A percentile compares a stretch with the other conserved stretches of the same genome.
Conservation (phyloP, 2,888 invertebrate genomes). For the Arge pagana region DNA sequence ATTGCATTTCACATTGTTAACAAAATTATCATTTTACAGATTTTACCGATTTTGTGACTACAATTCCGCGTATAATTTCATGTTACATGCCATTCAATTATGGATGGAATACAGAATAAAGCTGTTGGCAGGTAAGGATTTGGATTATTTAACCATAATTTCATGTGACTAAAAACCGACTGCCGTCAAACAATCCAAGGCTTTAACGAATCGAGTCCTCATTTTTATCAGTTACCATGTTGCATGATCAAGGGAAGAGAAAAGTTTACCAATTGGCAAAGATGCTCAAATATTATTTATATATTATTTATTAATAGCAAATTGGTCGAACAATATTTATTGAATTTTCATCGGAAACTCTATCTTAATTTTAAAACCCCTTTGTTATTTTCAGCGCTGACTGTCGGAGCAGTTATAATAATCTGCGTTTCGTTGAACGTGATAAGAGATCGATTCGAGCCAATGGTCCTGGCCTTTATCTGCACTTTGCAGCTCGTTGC, state of each 20-base stretch:
- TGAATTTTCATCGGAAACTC: not conserved
- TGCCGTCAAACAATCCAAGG: too few relatives aligned
- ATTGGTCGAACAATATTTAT: too few relatives aligned
- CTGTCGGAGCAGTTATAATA: constrained; percentile 29
- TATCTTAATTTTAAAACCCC: not conserved
- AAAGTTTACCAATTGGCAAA: too few relatives aligned
- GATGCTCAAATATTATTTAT: too few relatives aligned
- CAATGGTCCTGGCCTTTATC: constrained; percentile 38
- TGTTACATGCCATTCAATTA: constrained; percentile 40
- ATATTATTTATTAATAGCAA: too few relatives aligned
- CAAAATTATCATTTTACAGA: constrained; percentile 15
- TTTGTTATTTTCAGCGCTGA: constrained; percentile 28
- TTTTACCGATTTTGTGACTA: constrained; percentile 42
- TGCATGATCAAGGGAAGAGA: too few relatives aligned
- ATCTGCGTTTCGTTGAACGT: constrained; percentile 32
- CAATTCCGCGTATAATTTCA: constrained; percentile 40
- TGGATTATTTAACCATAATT: not conserved
- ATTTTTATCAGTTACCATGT: too few relatives aligned
- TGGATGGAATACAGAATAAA: constrained; percentile 43
- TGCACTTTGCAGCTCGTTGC: constrained; percentile 38
- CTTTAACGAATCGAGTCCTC: too few relatives aligned
- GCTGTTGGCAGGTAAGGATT: constrained; percentile 36
- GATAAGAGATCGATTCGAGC: constrained; percentile 32
- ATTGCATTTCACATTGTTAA: not conserved
- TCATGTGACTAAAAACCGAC: too few relatives aligned